Evolutionary conservation across 2,113 vertebrate species (phyloP).

Genomic region (Gnathonemus longibarbis): DNA sequence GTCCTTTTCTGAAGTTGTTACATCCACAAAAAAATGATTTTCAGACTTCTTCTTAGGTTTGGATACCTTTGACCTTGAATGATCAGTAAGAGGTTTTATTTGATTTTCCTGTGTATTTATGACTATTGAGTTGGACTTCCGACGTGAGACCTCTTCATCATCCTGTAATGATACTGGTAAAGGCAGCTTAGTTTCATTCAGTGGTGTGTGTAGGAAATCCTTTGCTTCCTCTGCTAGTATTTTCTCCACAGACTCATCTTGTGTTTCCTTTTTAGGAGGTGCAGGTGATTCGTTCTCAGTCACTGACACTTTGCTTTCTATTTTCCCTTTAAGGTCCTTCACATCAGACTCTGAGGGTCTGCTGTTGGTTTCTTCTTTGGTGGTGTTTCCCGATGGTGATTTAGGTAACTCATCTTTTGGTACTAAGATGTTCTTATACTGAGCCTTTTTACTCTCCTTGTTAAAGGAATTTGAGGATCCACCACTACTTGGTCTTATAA

Average conservation of each 20-base stretch:
- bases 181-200: background rate
- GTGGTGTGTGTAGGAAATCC: background rate
- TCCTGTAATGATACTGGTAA: background rate
- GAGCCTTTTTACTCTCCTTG: background rate
- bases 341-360: background rate
- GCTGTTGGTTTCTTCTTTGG: background rate
- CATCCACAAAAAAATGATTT: background rate
- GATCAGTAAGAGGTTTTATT: background rate
- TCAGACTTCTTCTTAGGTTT: background rate
- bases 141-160: background rate
- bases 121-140: background rate
- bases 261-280: background rate
- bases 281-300: background rate
- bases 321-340: background rate
- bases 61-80: background rate
- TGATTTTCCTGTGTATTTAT: background rate
- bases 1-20: background rate
- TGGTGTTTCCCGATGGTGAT: background rate
- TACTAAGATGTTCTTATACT: background rate
- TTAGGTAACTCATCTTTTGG: background rate
- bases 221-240: background rate
- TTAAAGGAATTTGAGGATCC: background rate
- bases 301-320: background rate
- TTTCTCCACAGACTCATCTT: background rate
- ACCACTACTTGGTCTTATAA: background rate